Conservation (phyloP, 2,113 vertebrate genomes). For the Siphamia tubifer region DNA sequence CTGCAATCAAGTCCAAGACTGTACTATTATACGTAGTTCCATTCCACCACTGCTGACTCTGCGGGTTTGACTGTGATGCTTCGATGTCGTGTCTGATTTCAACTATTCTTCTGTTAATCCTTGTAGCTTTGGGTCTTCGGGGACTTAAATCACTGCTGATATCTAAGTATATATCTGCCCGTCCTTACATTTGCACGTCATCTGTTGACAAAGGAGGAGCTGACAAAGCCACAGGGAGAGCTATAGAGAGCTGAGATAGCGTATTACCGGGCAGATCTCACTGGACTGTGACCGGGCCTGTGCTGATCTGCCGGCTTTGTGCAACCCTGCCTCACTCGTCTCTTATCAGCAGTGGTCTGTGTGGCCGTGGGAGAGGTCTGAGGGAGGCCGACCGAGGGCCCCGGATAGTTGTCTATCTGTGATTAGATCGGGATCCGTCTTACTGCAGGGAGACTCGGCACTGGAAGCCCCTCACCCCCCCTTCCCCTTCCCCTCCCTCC, state of each 20-base stretch:
- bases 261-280: constrained; percentile 55
- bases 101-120: background rate
- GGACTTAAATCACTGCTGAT: background rate
- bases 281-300: constrained; percentile 47
- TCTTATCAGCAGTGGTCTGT: constrained; percentile 63
- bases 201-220: constrained; percentile 44
- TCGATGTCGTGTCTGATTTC: no score
- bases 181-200: constrained; percentile 4
- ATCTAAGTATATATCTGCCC: constrained; percentile 2
- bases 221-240: constrained; percentile 53
- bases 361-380: constrained; percentile 69
- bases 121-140: background rate
- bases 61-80: no score
- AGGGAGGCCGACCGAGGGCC: constrained; percentile 24
- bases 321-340: constrained; percentile 32
- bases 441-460: constrained; percentile 39
- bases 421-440: constrained; percentile 71
- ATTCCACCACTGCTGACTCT: no score
- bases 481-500: constrained; percentile 20
- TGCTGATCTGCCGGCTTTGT: constrained; percentile 64
- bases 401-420: constrained; percentile 52
- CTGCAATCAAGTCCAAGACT: no score
- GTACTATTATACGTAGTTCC: no score
- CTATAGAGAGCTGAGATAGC: constrained; percentile 42
- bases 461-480: constrained; percentile 35